phyloP scores from a whole-genome alignment of 2,888 invertebrate species.

The Morinoia aosen region DNA sequence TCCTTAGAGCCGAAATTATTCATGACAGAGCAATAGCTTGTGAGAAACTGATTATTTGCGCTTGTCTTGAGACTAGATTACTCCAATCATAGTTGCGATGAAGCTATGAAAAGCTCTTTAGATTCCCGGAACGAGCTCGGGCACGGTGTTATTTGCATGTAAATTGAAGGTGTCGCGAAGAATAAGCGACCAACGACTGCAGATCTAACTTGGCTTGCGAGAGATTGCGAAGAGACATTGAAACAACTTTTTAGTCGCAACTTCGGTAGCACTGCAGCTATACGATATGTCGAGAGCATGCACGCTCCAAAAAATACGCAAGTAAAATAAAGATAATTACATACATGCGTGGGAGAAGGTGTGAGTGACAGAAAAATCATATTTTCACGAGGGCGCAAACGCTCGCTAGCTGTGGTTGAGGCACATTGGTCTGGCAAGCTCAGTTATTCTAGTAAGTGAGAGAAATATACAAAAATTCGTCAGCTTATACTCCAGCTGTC shows the following conservation, averaged over 20 bases:
- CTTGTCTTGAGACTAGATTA: slow-evolving; percentile 35
- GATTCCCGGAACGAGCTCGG: not conserved
- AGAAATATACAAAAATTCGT: not conserved
- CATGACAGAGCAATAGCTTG: slow-evolving; percentile 4
- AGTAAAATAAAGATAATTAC: not conserved
- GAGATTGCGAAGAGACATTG: not conserved
- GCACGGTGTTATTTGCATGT: slow-evolving; percentile 46
- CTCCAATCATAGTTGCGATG: slow-evolving; percentile 52
- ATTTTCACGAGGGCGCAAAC: not conserved
- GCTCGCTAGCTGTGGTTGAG: not conserved
- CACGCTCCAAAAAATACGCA: not conserved
- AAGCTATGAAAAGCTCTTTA: slow-evolving; percentile 39
- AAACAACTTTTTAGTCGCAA: not conserved
- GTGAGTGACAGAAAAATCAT: not conserved
- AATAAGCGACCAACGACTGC: slow-evolving; percentile 31
- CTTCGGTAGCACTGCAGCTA: not conserved
- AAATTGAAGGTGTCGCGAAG: slow-evolving; percentile 48
- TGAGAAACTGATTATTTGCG: slow-evolving; percentile 32
- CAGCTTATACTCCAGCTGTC: not conserved
- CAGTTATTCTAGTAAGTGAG: not conserved
- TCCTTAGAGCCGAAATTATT: not conserved
- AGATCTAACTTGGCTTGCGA: slow-evolving; percentile 25
- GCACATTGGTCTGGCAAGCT: not conserved
- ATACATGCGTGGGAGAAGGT: not conserved
- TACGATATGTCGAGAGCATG: not conserved